Percentiles rank a stretch among this genome's conserved stretches.
Conservation (phyloP, 2,113 vertebrate genomes). For the Phyllostomus discolor region DNA sequence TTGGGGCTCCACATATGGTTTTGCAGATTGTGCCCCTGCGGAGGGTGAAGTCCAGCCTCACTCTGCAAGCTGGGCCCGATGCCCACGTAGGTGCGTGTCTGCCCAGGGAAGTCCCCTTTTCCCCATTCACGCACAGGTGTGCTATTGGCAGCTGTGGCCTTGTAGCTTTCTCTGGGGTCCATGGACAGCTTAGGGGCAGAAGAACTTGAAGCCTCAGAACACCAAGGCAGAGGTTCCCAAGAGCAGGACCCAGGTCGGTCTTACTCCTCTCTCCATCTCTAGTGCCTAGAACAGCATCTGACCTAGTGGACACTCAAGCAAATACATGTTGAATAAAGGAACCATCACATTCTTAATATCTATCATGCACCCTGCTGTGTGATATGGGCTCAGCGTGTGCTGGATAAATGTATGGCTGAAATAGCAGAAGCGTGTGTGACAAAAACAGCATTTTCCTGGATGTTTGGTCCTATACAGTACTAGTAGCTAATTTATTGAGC, state of each 20-base stretch:
- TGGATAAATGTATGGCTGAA: background rate
- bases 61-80: background rate
- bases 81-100: background rate
- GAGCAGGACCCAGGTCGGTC: background rate
- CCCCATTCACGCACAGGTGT: accelerated
- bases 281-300: accelerated
- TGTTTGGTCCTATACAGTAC: too few species aligned
- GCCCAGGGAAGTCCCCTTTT: background rate
- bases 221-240: accelerated
- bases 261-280: background rate
- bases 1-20: background rate
- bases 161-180: background rate
- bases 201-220: background rate
- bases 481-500: background rate
- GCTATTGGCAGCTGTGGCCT: background rate
- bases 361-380: accelerated
- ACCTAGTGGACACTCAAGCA: background rate
- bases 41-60: background rate
- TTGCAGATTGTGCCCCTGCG: background rate
- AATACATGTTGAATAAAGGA: background rate
- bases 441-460: background rate
- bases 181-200: background rate
- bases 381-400: accelerated
- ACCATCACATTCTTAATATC: background rate
- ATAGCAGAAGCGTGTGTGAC: accelerated